Conservation (phyloP, 2,113 vertebrate genomes). For the Dasyornis broadbenti region DNA sequence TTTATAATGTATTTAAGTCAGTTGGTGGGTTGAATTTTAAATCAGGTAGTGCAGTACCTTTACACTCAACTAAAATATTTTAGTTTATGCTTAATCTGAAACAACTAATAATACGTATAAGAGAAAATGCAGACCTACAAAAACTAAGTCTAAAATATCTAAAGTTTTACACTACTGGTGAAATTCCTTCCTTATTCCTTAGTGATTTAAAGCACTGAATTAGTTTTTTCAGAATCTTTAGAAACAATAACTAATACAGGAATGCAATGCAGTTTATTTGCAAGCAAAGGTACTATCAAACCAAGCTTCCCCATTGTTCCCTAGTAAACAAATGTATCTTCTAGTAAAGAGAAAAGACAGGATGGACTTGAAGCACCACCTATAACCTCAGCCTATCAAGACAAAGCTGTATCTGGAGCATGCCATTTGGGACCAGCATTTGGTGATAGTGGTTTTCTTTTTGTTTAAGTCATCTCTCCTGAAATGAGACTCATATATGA, state of each 20-base stretch:
- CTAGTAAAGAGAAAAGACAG: background rate
- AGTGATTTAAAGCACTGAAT: background rate
- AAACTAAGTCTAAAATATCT: background rate
- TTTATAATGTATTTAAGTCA: background rate
- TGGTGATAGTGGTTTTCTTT: background rate
- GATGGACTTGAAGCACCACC: background rate
- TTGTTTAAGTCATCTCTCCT: background rate
- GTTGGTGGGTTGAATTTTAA: background rate
- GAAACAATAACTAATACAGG: background rate
- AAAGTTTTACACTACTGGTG: background rate
- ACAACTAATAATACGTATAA: background rate
- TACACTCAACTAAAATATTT: background rate
- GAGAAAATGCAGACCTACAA: background rate
- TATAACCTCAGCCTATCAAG: background rate
- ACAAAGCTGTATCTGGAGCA: background rate
- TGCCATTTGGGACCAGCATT: background rate
- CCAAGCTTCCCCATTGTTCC: background rate
- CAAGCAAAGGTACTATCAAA: background rate
- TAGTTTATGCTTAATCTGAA: background rate
- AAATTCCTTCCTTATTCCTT: background rate
- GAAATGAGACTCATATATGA: background rate
- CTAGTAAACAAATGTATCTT: background rate
- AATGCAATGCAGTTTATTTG: background rate
- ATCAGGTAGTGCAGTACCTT: background rate
- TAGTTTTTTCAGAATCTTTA: background rate